Evolutionary conservation across 2,888 invertebrate genomes (phyloP), one percentile per base, ranked within the genome.

Genomic region (Abrostola tripartita): DNA sequence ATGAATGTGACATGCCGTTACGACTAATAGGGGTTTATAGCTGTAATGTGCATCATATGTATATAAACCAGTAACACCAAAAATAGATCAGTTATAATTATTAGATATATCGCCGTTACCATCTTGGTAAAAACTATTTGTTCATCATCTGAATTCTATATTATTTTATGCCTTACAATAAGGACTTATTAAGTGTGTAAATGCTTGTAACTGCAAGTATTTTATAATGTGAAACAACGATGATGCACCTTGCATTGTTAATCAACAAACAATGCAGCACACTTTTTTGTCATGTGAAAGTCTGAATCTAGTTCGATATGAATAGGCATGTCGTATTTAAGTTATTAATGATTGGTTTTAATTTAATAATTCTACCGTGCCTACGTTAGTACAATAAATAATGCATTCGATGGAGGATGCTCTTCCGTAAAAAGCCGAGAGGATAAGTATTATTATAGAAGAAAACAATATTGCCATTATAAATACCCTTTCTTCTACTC

Each of bases 241-340:
- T 64, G 68, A 73, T 74, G 77, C 77, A 80, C 75, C 69, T 73
- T 73, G 76, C 81, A 74, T 79, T 68, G 76, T 71, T 74, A 74
- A 82, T 83, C 81, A 79, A 84, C 79, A 84, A 87, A 89, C 90
- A 89, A 88, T 88, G 86, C 85, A 84, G 81, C 85, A 82, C 79
- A 87, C 88, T 87, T 88, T 89, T 86, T 89, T 88, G 82, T 85
- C 84, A 70, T 81, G 92, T 89, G 93, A 93, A 93, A 93, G 93
- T 92, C 90, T 82, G 71, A 80, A 85, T 81, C 83, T 82, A 81
- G 76, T 84, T 84, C 84, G 81, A 81, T 88, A 86, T 85, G 81
- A 87, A 86, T 88, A 85, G 76, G 68, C 75, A 80, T 79, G 76
- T 65, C 79, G 76, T 81, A 76, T 72, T 65, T 79, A 73, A 72